These are phyloP conservation scores for Argentina silus DNA, from an alignment of 2,797 vertebrate species.

Conservation along the genomic window DNA sequence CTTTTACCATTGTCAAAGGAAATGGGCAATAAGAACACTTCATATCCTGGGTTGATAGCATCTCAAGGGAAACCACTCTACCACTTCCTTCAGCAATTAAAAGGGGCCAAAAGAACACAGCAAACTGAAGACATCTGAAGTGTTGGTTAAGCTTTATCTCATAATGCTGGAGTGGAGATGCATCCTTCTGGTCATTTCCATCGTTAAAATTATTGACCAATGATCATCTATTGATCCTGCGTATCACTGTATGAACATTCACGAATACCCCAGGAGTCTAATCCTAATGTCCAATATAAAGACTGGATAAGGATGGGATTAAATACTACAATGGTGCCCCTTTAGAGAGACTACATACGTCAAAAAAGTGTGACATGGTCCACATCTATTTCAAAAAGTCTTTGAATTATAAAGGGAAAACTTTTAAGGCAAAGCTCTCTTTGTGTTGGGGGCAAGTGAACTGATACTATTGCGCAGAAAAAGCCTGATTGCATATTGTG, in stretches of 20 bases:
- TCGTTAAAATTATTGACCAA: too few relatives aligned
- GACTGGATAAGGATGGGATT: constrained; percentile 65
- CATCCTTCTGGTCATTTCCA: background rate
- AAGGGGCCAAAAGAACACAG: constrained; percentile 40
- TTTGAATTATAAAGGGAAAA: constrained; percentile 67
- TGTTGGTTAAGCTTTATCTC: background rate
- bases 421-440: constrained; percentile 54
- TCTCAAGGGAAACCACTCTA: constrained; percentile 45
- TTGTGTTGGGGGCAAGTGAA: constrained; percentile 69
- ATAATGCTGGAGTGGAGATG: background rate
- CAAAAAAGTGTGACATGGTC: constrained; percentile 62
- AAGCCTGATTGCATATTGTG: constrained; percentile 74
- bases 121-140: constrained; percentile 45
- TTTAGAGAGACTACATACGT: constrained; percentile 66
- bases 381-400: constrained; percentile 68
- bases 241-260: too few relatives aligned
- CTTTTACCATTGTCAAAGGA: constrained; percentile 34
- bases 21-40: constrained; percentile 37
- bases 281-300: constrained; percentile 66
- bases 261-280: constrained; percentile 53
- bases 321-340: constrained; percentile 68
- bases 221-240: too few relatives aligned
- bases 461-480: constrained; percentile 74
- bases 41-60: constrained; percentile 44
- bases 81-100: constrained; percentile 25